Evolutionary conservation across 2,113 vertebrate species (phyloP).

Genomic region (Anas platyrhynchos): DNA sequence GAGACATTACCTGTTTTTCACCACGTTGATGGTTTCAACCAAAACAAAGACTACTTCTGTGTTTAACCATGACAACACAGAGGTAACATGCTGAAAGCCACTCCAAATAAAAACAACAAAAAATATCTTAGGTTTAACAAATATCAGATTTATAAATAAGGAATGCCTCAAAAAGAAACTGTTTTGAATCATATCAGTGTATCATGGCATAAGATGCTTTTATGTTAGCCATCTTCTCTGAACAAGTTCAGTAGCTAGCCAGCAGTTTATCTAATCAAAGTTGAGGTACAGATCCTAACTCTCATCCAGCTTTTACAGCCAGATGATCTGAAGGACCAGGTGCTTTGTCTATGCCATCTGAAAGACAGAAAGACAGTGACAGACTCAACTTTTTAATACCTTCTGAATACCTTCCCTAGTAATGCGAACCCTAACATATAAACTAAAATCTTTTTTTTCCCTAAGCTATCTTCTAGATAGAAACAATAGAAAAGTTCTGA

Average conservation of each 20-base stretch:
- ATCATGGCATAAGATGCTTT: neutral
- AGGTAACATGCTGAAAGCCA: neutral
- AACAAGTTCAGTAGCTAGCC: neutral
- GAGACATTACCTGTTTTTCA: neutral
- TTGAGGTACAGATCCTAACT: neutral
- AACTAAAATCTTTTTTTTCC: neutral
- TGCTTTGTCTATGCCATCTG: neutral
- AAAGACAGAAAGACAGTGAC: neutral
- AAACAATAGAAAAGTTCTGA: neutral
- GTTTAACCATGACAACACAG: neutral
- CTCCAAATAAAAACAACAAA: neutral
- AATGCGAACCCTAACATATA: neutral
- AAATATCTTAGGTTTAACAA: neutral
- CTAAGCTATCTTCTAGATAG: neutral
- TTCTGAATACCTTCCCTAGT: neutral
- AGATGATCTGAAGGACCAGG: neutral
- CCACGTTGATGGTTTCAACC: neutral
- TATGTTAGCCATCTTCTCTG: neutral
- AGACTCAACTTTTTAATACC: neutral
- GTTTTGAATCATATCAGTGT: neutral
- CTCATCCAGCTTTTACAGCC: neutral
- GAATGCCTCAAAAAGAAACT: neutral
- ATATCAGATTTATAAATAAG: neutral
- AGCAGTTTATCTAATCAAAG: neutral
- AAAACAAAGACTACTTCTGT: neutral